phyloP scores from a whole-genome alignment of 2,888 invertebrate genomes.

The Gerris lacustris region DNA sequence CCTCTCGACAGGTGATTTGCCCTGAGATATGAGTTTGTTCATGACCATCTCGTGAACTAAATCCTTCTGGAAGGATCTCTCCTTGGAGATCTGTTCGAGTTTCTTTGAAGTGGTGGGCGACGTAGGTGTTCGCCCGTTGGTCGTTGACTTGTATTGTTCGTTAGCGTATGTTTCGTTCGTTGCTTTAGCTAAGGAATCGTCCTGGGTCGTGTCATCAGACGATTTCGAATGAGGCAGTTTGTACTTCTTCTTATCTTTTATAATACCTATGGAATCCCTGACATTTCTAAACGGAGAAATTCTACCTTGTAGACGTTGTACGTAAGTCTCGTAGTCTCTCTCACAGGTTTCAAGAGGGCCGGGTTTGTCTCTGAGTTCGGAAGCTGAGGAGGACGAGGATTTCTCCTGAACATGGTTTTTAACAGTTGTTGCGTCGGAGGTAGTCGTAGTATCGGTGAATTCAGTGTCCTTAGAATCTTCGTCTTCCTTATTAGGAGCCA shows the following conservation, averaged over 20 bases:
- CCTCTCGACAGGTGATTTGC: constrained; percentile 45
- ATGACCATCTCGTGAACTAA: constrained; percentile 71
- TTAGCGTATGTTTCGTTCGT: constrained; percentile 40
- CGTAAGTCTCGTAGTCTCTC: constrained; percentile 46
- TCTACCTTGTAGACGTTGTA: constrained; percentile 52
- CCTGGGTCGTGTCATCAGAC: constrained; percentile 11
- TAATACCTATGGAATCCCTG: constrained; percentile 53
- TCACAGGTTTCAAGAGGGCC: constrained; percentile 18
- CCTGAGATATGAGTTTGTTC: constrained; percentile 59
- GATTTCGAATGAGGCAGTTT: constrained; percentile 13
- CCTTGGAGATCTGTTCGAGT: constrained; percentile 63
- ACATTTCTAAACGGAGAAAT: constrained; percentile 57
- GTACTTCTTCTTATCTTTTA: constrained; percentile 42
- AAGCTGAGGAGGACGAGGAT: neutral
- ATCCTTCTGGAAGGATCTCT: constrained; percentile 69
- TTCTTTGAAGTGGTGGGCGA: constrained; percentile 46
- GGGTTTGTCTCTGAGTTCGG: neutral
- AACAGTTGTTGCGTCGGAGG: constrained; percentile 25
- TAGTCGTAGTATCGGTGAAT: constrained; percentile 25
- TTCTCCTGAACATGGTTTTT: constrained; percentile 18
- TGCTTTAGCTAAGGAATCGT: constrained; percentile 18
- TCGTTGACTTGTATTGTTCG: constrained; percentile 36
- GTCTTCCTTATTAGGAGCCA: constrained; percentile 22
- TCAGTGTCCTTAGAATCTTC: constrained; percentile 17
- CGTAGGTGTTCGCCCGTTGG: constrained; percentile 32